Evolutionary conservation across 2,888 invertebrate genomes (phyloP).

Genomic region (Phasia obesa): DNA sequence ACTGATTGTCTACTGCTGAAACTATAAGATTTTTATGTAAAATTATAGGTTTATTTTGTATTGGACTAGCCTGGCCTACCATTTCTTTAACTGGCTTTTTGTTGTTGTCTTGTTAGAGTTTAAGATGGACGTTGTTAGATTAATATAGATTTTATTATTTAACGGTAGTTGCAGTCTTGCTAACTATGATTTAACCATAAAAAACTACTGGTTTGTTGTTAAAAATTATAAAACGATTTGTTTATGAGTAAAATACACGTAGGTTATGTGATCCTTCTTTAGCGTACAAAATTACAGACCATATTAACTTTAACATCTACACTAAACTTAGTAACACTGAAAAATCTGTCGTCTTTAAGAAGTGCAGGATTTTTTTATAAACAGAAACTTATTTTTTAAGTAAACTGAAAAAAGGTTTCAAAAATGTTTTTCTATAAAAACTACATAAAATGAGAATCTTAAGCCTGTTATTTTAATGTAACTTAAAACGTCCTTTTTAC

Average conservation of each 20-base stretch:
- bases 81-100: constrained; percentile 16
- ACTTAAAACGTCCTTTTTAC: too few relatives aligned
- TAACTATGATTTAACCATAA: background rate
- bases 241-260: background rate
- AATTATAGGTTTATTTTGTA: constrained; percentile 40
- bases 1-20: background rate
- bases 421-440: too few relatives aligned
- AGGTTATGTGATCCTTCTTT: background rate
- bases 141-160: constrained; percentile 43
- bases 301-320: background rate
- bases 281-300: background rate
- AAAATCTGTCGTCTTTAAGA: too few relatives aligned
- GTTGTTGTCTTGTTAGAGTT: constrained; percentile 3
- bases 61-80: constrained; percentile 17
- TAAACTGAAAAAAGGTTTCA: too few relatives aligned
- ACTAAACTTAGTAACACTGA: too few relatives aligned
- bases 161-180: constrained; percentile 1
- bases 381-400: too few relatives aligned
- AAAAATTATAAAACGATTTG: background rate
- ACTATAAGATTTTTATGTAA: constrained; percentile 1
- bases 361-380: too few relatives aligned
- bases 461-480: too few relatives aligned
- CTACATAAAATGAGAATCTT: too few relatives aligned
- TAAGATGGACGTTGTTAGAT: constrained; percentile 48
- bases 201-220: background rate